Base-by-base conservation (phyloP, 2,797 vertebrate species). In the Molossus alvarezi region DNA sequence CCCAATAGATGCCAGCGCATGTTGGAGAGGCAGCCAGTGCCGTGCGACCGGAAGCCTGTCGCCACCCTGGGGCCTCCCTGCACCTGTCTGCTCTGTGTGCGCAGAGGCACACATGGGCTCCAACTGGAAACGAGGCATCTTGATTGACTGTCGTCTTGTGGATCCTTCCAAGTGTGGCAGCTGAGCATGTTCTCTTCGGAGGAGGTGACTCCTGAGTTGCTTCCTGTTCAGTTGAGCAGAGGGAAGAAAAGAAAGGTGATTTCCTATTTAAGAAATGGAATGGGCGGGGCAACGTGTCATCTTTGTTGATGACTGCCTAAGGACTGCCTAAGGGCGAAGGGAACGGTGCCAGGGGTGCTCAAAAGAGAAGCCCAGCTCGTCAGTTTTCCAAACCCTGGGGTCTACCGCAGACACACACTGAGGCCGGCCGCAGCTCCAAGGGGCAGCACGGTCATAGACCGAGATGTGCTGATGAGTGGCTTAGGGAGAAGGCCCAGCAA, bases 211-310 rank as follows among this genome's bases (percentile, higher is more conserved):
- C 67, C 48, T 48, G 27, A 48, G 23, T 77, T 94, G 53, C 45
- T 84, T 91, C 73, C 62, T 12, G 41, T 20, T 84, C 72, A 69
- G 6, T 20, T 62, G 29, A 73, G 27, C 75, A 58, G 45, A 57
- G 27, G 55, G 67, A 37, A 79, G 55, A 91, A 84, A 37, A 88
- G 11, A 77, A 93, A 90, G 76, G 45, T 20, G 25, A 18, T 82
- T 95, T 95, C 20, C 57, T 77, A 12, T 73, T 95, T 76, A 75
- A 53, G 48, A 60, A 64, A 88, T 80, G 65, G 69, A 92, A n/a
- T 81, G 64, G 41, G 37, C 25, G 33, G 64, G 29, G 18, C 3
- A 92, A 60, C 17, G n/a, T 14, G 9, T 41, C 8, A 12, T 95
- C 41, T 77, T 64, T 67, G 53, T 58, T 85, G 33, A 88, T 94